Evolutionary conservation across 2,797 vertebrate species (phyloP).

Genomic region (Mormyrus proboscirostris): DNA sequence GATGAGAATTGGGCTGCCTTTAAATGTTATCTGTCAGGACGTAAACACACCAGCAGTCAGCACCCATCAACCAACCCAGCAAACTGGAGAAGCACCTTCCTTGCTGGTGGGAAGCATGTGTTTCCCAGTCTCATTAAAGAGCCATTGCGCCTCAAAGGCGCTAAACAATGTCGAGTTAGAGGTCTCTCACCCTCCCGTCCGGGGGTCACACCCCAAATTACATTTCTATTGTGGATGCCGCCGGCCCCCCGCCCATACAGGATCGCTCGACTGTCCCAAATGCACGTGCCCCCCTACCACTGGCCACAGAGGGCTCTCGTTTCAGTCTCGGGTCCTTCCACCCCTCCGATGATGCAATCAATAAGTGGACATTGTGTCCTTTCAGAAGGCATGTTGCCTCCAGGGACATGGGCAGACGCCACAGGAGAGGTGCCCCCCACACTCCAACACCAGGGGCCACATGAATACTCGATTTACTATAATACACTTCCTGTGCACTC

Average conservation of each 20-base stretch:
- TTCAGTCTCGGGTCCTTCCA: conserved; percentile 17
- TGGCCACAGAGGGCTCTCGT: conserved; percentile 48
- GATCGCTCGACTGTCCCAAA: conserved; percentile 50
- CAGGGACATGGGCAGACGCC: conserved; percentile 47
- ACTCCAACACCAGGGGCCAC: conserved; percentile 31
- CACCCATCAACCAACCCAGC: conserved; percentile 38
- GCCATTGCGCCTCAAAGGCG: conserved; percentile 39
- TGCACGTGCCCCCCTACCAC: conserved; percentile 42
- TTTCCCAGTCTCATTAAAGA: conserved; percentile 51
- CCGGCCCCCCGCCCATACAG: conserved; percentile 40
- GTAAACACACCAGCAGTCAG: conserved; percentile 42
- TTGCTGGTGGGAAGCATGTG: conserved; percentile 44
- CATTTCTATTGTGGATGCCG: conserved; percentile 36
- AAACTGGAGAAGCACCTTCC: conserved; percentile 39
- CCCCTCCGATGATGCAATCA: conserved; percentile 54
- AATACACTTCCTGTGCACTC: conserved; percentile 59
- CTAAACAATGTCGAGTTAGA: conserved; percentile 49
- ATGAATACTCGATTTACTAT: conserved; percentile 62
- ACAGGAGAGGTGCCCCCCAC: conserved; percentile 42
- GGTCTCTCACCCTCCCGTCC: conserved; percentile 16
- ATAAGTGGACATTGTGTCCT: conserved; percentile 64
- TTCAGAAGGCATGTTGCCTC: conserved; percentile 53
- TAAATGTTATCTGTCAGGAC: conserved; percentile 4
- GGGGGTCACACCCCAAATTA: conserved; percentile 32
- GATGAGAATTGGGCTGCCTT: not conserved